Percentiles rank a stretch among this genome's conserved stretches.
These are phyloP conservation scores for Synanthedon myopaeformis DNA, from an alignment of 2,888 invertebrate genomes.

Conservation along the genomic window DNA sequence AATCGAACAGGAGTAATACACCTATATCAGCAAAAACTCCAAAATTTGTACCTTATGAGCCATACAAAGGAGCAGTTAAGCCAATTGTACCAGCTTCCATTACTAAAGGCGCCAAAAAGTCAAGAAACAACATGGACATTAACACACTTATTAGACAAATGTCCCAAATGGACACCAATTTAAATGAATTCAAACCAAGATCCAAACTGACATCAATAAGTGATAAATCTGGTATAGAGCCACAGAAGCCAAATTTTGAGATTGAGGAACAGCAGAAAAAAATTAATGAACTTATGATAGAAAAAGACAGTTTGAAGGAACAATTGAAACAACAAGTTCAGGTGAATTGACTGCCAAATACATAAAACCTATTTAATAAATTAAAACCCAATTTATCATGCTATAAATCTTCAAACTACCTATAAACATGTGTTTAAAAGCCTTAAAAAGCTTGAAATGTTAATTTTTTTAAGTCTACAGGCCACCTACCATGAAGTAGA, in stretches of 20 bases:
- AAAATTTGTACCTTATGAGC: conserved; percentile 90
- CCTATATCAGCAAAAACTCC: conserved; percentile 74
- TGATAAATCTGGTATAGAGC: conserved; percentile 30
- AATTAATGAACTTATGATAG: conserved; percentile 73
- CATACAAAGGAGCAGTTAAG: conserved; percentile 86
- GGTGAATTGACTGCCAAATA: conserved; percentile 31
- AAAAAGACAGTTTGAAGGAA: conserved; percentile 79
- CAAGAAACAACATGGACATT: conserved; percentile 73
- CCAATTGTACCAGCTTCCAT: conserved; percentile 75
- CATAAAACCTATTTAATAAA: too few relatives aligned
- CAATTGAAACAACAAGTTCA: conserved; percentile 90
- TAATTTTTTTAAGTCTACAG: too few relatives aligned
- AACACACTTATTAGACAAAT: conserved; percentile 78
- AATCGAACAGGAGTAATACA: conserved; percentile 65
- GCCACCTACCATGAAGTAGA: too few relatives aligned
- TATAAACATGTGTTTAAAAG: too few relatives aligned
- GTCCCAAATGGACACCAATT: conserved; percentile 75
- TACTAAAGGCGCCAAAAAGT: conserved; percentile 45
- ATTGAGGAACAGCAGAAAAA: conserved; percentile 70
- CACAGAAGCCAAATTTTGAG: conserved; percentile 37
- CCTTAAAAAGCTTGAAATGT: too few relatives aligned
- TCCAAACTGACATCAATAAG: conserved; percentile 40
- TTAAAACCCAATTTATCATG: too few relatives aligned
- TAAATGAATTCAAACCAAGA: conserved; percentile 70
- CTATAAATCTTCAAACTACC: too few relatives aligned